Evolutionary conservation across 2,888 invertebrate species (phyloP), one percentile per base, ranked within the genome.

Genomic region (Dusona sp.): DNA sequence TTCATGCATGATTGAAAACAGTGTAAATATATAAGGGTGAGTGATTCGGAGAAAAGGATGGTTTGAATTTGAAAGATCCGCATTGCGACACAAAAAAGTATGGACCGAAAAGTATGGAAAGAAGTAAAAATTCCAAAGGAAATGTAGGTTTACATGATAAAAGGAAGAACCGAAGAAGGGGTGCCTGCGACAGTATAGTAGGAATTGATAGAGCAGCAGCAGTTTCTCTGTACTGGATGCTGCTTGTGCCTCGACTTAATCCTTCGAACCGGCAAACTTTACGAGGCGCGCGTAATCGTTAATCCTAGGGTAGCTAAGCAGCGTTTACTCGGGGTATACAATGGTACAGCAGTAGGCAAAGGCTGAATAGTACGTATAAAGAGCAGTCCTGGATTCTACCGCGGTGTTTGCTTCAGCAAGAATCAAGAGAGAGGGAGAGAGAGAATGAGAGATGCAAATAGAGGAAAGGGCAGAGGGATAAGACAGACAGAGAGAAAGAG

Each of bases 211-310:
- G 72, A 57, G 75, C 36, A 25, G 22, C 36, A 25, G 65, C n/a
- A 67, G 74, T 67, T 54, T 45, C 25, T 73, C 72, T 77, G 72
- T 64, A 78, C 78, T 70, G 73, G 72, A 42, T 54, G 57, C 73
- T 33, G 57, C 70, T 48, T 57, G 25, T 70, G 79, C 74, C 75
- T 45, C 83, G 67, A 22, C 72, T 77, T 89, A 89, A 90, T 89
- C 89, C 89, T 83, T 87, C 88, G 87, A 89, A 87, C 79, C 86
- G 88, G 87, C 84, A 85, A 90, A 90, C 89, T 89, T 90, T 90
- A 89, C 89, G 89, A 89, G 89, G 80, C 87, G 72, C 88, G 88
- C 86, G 88, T 88, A 89, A 90, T 90, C 89, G 89, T 90, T 90
- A 89, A 90, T 90, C 90, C 88, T 45, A 85, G 79, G 72, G 70